Conservation (phyloP, 2,888 invertebrate genomes). For the Caenorhabditis macrosperma region DNA sequence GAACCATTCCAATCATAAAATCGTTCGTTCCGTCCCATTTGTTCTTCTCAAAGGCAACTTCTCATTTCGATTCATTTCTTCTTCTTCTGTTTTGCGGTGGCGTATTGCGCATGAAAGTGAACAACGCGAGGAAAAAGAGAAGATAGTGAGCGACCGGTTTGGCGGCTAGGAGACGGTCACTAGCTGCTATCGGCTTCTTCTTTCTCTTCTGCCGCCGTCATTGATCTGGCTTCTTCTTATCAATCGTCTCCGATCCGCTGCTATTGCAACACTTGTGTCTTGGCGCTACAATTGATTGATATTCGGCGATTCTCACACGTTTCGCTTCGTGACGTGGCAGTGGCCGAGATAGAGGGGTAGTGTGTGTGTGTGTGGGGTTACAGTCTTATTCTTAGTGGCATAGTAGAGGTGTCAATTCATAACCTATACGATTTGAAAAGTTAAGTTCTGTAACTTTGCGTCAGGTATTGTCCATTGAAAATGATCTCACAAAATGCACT, state of each 20-base stretch:
- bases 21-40: slow-evolving; percentile 14
- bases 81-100: neutral
- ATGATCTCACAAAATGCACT: too few relatives aligned
- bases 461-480: too few relatives aligned
- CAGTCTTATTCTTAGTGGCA: too few relatives aligned
- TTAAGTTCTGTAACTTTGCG: too few relatives aligned
- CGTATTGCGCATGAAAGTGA: neutral
- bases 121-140: neutral
- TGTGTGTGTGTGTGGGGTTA: too few relatives aligned
- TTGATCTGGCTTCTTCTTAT: neutral
- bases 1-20: neutral
- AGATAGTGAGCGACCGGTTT: slow-evolving; percentile 1
- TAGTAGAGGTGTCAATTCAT: too few relatives aligned
- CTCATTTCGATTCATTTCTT: neutral
- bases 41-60: too few relatives aligned
- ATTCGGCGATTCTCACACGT: too few relatives aligned
- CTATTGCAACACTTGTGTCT: neutral
- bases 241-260: neutral
- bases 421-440: too few relatives aligned
- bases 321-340: neutral
- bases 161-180: neutral
- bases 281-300: neutral
- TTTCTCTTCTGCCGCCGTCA: too few relatives aligned
- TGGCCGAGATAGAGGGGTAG: too few relatives aligned
- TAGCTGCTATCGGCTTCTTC: too few relatives aligned